Conservation (phyloP, 2,113 vertebrate species). For the Bos javanicus region DNA sequence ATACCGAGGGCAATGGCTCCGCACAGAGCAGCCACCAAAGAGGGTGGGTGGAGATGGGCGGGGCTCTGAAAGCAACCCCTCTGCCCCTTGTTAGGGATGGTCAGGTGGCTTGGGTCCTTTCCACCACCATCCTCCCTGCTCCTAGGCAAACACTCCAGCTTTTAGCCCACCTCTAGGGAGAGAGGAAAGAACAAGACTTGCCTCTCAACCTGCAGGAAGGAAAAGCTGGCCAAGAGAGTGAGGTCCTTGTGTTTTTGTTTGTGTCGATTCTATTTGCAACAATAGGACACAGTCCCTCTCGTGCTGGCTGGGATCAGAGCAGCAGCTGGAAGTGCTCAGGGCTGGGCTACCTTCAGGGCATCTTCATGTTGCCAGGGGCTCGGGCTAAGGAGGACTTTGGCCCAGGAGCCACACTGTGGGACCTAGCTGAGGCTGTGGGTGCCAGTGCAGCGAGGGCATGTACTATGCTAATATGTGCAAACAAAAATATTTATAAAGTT, state of each 20-base stretch:
- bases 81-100: background rate
- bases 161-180: background rate
- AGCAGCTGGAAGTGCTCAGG: constrained; percentile 14
- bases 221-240: background rate
- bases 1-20: background rate
- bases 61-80: background rate
- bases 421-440: background rate
- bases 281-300: background rate
- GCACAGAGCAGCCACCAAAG: background rate
- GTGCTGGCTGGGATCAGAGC: background rate
- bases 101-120: background rate
- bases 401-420: background rate
- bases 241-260: background rate
- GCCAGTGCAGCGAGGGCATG: background rate
- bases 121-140: background rate
- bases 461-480: background rate
- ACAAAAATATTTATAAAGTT: background rate
- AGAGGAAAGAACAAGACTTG: background rate
- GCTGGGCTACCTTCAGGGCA: background rate
- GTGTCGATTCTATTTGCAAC: background rate
- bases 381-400: background rate
- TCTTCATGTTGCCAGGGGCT: background rate
- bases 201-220: background rate
- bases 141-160: background rate
- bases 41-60: background rate